Evolutionary conservation across 2,797 vertebrate species (phyloP).

Genomic region (Sebastes iracundus): DNA sequence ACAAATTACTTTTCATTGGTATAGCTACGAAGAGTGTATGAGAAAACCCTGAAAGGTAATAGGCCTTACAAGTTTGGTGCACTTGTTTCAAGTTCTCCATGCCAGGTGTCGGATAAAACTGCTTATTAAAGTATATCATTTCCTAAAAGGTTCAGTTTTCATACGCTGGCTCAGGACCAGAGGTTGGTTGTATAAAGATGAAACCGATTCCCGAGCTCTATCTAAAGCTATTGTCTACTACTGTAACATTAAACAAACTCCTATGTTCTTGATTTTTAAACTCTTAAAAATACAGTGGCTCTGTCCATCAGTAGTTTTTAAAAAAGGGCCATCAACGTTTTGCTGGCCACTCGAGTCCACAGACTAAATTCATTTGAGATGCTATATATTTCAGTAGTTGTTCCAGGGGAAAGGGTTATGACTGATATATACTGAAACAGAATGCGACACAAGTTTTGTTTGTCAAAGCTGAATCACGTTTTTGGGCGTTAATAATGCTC

Average conservation of each 20-base stretch:
- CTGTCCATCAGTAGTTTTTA: neutral
- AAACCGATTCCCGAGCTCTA: neutral
- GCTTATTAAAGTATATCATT: neutral
- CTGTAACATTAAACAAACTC: neutral
- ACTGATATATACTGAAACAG: neutral
- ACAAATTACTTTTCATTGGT: too few relatives aligned
- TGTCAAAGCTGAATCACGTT: neutral
- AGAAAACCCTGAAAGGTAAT: neutral
- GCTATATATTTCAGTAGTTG: neutral
- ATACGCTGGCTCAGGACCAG: neutral
- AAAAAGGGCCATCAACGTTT: neutral
- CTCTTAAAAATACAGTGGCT: neutral
- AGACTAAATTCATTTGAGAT: neutral
- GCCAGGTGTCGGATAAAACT: neutral
- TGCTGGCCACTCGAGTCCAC: neutral
- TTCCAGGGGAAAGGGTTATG: neutral
- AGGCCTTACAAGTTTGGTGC: neutral
- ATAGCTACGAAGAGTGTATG: too few relatives aligned
- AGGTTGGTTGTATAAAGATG: neutral
- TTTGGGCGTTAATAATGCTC: constrained; percentile 10
- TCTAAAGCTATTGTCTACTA: neutral
- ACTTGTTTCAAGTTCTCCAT: neutral
- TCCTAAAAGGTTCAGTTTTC: neutral
- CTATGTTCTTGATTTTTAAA: neutral
- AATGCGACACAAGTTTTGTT: constrained; percentile 34